Evolutionary conservation across 2,113 vertebrate genomes (phyloP).

Genomic region (Gambusia holbrooki): DNA sequence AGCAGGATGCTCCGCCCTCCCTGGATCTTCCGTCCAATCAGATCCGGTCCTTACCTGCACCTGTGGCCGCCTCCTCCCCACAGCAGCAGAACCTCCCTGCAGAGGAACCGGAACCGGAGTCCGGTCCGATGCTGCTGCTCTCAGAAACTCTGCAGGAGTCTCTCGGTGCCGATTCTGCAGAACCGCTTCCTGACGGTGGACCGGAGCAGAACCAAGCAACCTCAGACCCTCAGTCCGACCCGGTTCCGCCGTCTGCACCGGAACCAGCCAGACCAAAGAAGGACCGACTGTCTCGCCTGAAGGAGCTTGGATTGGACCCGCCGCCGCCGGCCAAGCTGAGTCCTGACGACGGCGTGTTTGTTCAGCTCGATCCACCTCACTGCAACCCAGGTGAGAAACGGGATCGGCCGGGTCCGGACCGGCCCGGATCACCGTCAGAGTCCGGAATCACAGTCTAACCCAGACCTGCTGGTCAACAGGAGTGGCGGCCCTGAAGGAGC

Average conservation of each 20-base stretch:
- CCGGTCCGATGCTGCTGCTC: constrained; percentile 62
- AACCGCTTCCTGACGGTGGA: background rate
- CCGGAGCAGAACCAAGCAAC: background rate
- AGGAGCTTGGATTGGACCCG: constrained; percentile 88
- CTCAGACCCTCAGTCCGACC: background rate
- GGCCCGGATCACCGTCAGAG: no score
- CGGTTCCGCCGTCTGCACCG: constrained; percentile 2
- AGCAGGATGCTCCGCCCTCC: constrained; percentile 50
- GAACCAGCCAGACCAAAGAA: constrained; percentile 73
- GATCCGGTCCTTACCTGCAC: constrained; percentile 32
- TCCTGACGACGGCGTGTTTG: constrained; percentile 84
- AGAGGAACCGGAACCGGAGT: constrained; percentile 17
- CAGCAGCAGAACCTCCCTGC: constrained; percentile 37
- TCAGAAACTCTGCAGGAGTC: constrained; percentile 69
- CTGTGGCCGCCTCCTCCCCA: constrained; percentile 58
- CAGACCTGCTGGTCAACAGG: constrained; percentile 71
- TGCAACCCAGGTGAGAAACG: constrained; percentile 83
- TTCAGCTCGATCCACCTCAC: constrained; percentile 86
- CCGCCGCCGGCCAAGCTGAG: constrained; percentile 86
- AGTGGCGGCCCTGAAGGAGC: constrained; percentile 89
- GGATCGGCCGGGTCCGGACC: no score
- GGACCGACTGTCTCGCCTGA: constrained; percentile 86
- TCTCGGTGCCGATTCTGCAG: background rate
- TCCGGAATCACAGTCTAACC: no score
- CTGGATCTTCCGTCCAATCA: constrained; percentile 29